phyloP scores from a whole-genome alignment of 2,797 vertebrate genomes.

The Semaprochilodus insignis region DNA sequence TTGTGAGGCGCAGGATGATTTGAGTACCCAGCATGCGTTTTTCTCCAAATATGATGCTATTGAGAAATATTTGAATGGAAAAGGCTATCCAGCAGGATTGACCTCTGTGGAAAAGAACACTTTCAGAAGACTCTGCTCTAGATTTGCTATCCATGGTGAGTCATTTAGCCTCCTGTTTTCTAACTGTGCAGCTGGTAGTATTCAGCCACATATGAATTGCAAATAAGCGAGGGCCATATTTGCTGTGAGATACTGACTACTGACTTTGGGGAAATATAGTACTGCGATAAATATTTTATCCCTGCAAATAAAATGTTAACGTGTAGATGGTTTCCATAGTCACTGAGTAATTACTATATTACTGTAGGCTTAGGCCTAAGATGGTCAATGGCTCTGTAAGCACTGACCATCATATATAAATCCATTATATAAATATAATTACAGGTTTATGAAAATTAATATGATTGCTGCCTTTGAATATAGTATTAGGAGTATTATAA shows the following conservation, averaged over 20 bases:
- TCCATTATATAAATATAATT: too few species aligned
- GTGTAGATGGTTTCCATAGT: background rate
- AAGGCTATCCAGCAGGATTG: conserved; percentile 69
- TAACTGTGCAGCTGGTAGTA: background rate
- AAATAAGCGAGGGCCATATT: too few species aligned
- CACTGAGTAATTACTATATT: too few species aligned
- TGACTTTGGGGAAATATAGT: too few species aligned
- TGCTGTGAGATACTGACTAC: too few species aligned
- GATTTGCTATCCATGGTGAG: conserved; percentile 70
- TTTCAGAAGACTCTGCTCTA: conserved; percentile 75
- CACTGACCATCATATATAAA: background rate
- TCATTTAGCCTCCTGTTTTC: background rate
- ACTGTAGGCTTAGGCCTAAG: background rate
- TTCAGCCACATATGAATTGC: too few species aligned
- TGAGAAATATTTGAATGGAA: conserved; percentile 70
- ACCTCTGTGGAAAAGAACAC: conserved; percentile 77
- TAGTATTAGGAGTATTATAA: background rate
- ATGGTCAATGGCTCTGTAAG: background rate
- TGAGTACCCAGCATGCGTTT: conserved; percentile 61
- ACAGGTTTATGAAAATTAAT: too few species aligned
- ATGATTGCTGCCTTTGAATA: background rate
- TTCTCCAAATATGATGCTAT: conserved; percentile 75
- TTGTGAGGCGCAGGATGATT: conserved; percentile 9
- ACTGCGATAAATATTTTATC: too few species aligned
- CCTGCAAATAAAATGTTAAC: background rate